phyloP scores from a whole-genome alignment of 2,888 invertebrate species.

The Cheilosia vulpina region DNA sequence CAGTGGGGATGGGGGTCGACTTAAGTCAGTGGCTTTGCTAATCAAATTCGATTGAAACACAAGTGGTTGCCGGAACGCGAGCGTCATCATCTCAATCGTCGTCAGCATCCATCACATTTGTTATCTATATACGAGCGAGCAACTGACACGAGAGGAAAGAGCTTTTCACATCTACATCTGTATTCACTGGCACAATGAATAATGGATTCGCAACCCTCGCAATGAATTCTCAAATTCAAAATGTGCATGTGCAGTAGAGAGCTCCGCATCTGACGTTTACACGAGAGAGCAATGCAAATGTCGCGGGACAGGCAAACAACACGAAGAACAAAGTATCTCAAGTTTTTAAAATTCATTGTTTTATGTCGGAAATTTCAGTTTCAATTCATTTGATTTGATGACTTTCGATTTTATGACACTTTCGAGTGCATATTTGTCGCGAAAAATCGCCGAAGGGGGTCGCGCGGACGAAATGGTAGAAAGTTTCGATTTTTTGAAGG shows the following conservation, averaged over 20 bases:
- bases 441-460: neutral
- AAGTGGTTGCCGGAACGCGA: neutral
- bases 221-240: slow-evolving; percentile 48
- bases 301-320: neutral
- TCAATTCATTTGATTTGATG: neutral
- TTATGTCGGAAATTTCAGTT: neutral
- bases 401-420: no score
- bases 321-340: neutral
- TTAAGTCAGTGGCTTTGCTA: slow-evolving; percentile 19
- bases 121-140: neutral
- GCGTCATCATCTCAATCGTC: neutral
- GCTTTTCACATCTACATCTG: slow-evolving; percentile 15
- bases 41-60: slow-evolving; percentile 7
- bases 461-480: no score
- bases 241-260: slow-evolving; percentile 55
- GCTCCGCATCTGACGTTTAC: neutral
- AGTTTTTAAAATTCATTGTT: slow-evolving; percentile 5
- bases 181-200: neutral
- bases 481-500: no score
- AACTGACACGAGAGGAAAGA: neutral
- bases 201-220: slow-evolving; percentile 41
- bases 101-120: neutral
- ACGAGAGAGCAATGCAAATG: slow-evolving; percentile 20
- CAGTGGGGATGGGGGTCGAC: neutral
- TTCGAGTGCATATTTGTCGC: neutral